Evolutionary conservation across 2,888 invertebrate species (phyloP).

Genomic region (Idaea aversata): DNA sequence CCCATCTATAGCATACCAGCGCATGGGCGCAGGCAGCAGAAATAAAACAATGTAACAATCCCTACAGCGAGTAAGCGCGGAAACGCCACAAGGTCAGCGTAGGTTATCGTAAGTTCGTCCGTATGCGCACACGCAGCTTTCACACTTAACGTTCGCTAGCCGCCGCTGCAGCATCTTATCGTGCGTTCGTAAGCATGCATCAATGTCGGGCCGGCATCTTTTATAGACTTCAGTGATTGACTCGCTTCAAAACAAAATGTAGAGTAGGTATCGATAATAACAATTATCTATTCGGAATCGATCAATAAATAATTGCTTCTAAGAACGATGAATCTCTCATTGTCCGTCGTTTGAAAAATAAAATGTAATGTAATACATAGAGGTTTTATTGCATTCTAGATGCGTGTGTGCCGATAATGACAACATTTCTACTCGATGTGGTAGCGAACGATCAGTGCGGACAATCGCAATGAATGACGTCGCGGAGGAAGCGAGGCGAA

Average conservation of each 20-base stretch:
- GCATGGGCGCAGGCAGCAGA: conserved; percentile 16
- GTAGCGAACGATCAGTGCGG: conserved; percentile 70
- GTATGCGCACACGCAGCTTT: conserved; percentile 53
- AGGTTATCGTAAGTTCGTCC: conserved; percentile 53
- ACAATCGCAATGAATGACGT: conserved; percentile 80
- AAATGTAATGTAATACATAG: conserved; percentile 34
- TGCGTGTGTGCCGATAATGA: conserved; percentile 73
- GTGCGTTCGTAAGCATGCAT: conserved; percentile 14
- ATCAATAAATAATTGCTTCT: conserved; percentile 29
- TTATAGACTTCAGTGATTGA: conserved; percentile 33
- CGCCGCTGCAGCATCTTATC: conserved; percentile 39
- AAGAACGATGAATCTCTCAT: conserved; percentile 53
- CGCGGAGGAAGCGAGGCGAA: conserved; percentile 44
- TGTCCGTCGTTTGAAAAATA: conserved; percentile 47
- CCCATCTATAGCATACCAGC: conserved; percentile 14
- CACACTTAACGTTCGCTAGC: conserved; percentile 41
- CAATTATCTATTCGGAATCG: conserved; percentile 7
- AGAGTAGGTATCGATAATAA: conserved; percentile 17
- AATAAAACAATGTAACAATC: conserved; percentile 19
- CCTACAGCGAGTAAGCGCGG: conserved; percentile 35
- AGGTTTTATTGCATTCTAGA: conserved; percentile 64
- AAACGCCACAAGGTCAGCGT: conserved; percentile 56
- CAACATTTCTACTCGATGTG: conserved; percentile 74
- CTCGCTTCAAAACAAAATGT: conserved; percentile 31
- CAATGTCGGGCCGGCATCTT: conserved; percentile 39